Percentiles rank a stretch among this genome's conserved stretches.
Evolutionary conservation across 2,888 invertebrate species (phyloP).

Genomic region (Xestoiulus laeticollis): DNA sequence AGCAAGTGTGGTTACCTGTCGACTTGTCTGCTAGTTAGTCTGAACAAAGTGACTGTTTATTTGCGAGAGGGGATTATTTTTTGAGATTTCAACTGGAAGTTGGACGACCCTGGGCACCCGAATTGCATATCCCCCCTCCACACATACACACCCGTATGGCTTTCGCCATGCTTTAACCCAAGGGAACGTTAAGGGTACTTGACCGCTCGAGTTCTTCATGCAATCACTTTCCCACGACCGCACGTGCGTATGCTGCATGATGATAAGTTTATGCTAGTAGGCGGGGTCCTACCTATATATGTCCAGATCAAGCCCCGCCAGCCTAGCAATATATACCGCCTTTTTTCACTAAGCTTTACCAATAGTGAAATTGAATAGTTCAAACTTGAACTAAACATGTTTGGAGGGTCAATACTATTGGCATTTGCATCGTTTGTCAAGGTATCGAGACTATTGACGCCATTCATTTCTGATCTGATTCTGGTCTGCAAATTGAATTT

Average conservation of each 20-base stretch:
- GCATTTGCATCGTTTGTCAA: no score
- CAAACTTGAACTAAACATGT: no score
- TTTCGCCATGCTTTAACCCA: not conserved
- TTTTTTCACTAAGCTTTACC: not conserved
- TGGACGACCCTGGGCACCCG: conserved; percentile 43
- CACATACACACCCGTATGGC: not conserved
- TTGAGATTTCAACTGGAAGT: not conserved
- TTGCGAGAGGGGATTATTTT: conserved; percentile 34
- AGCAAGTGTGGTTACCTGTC: conserved; percentile 44
- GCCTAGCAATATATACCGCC: not conserved
- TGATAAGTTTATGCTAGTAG: not conserved
- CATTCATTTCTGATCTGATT: no score
- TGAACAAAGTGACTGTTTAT: conserved; percentile 45
- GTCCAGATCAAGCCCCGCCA: not conserved
- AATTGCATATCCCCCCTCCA: conserved; percentile 7
- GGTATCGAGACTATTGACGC: no score
- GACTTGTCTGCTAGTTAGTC: conserved; percentile 46
- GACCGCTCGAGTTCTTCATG: conserved; percentile 47
- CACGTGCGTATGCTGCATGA: conserved; percentile 43
- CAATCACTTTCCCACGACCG: conserved; percentile 49
- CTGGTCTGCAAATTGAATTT: no score
- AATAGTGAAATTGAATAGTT: not conserved
- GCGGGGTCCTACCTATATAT: not conserved
- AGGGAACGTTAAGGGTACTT: conserved; percentile 27
- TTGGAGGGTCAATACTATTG: no score